phyloP scores from a whole-genome alignment of 2,888 invertebrate species.

The Epinotia bilunana region DNA sequence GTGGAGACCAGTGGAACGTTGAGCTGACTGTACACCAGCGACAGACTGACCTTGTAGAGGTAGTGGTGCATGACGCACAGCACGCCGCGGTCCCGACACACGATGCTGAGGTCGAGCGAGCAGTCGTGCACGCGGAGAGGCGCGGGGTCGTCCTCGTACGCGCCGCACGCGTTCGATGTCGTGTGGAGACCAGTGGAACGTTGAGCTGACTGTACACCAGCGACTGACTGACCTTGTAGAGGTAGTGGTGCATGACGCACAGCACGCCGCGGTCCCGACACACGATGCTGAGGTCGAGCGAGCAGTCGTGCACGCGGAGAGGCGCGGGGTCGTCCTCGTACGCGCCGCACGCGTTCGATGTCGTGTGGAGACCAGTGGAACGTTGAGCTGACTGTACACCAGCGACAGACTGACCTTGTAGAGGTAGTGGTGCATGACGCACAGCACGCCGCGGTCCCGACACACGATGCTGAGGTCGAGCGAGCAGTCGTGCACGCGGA shows the following conservation, averaged over 20 bases:
- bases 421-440: constrained; percentile 91
- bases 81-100: constrained; percentile 89
- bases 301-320: constrained; percentile 91
- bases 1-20: constrained; percentile 90
- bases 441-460: constrained; percentile 88
- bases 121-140: constrained; percentile 93
- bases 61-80: constrained; percentile 91
- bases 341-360: no score
- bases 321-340: constrained; percentile 78
- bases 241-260: no score
- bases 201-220: constrained; percentile 57
- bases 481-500: constrained; percentile 92
- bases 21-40: not conserved
- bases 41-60: constrained; percentile 87
- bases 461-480: constrained; percentile 91
- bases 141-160: constrained; percentile 91
- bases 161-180: no score
- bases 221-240: constrained; percentile 82
- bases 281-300: constrained; percentile 91
- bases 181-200: constrained; percentile 72
- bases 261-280: constrained; percentile 87
- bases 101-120: constrained; percentile 90
- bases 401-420: constrained; percentile 85
- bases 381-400: no score
- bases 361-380: constrained; percentile 72